phyloP scores from a whole-genome alignment of 2,113 vertebrate genomes.

The Centropristis striata region DNA sequence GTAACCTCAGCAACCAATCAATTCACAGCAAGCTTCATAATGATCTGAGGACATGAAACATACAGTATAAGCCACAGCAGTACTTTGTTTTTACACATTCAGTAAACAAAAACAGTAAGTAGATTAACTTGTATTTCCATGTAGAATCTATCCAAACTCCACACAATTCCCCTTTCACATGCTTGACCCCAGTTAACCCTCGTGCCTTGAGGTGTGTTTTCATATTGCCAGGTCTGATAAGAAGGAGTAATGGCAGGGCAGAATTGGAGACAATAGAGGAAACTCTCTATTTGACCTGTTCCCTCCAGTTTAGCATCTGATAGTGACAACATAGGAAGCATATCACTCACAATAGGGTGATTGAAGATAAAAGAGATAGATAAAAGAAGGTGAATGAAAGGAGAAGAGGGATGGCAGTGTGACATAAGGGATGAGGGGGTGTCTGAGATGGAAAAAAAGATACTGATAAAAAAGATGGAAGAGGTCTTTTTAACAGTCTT shows the following conservation, averaged over 20 bases:
- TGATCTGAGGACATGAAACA: not conserved
- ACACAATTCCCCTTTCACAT: conserved; percentile 29
- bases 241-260: conserved; percentile 47
- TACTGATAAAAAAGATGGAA: not conserved
- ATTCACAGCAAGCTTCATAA: conserved; percentile 6
- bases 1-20: conserved; percentile 27
- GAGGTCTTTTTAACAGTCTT: not conserved
- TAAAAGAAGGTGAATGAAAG: conserved; percentile 27
- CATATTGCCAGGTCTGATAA: conserved; percentile 51
- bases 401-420: conserved; percentile 8
- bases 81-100: not conserved
- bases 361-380: conserved; percentile 44
- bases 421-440: not conserved
- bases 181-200: conserved; percentile 60
- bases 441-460: not conserved
- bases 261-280: conserved; percentile 38
- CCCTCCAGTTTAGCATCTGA: conserved; percentile 63
- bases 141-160: conserved; percentile 1
- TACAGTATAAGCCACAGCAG: not conserved
- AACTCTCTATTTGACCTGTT: conserved; percentile 53
- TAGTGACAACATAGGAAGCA: conserved; percentile 59
- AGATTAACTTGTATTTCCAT: conserved; percentile 17
- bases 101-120: conserved; percentile 2
- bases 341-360: conserved; percentile 38
- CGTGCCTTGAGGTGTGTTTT: conserved; percentile 62